Conservation (phyloP, 2,113 vertebrate species). For the Pachypanchax playfairii region DNA sequence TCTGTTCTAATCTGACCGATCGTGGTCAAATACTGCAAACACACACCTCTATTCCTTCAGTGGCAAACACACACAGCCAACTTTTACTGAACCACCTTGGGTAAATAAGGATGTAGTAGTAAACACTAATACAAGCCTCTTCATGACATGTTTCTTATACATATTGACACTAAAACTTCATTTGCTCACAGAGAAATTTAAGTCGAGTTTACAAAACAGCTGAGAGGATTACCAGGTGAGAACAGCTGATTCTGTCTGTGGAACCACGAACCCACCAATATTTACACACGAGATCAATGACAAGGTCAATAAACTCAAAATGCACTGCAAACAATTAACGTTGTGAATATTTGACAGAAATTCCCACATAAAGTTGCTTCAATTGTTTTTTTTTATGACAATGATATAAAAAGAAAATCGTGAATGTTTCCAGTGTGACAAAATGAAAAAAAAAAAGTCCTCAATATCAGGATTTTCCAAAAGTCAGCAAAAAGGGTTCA, state of each 20-base stretch:
- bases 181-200: not conserved
- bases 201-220: not conserved
- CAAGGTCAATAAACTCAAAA: not conserved
- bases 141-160: not conserved
- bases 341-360: too few relatives aligned
- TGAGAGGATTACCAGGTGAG: not conserved
- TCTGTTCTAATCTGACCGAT: not conserved
- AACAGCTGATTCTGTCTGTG: not conserved
- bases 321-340: too few relatives aligned
- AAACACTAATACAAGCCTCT: not conserved
- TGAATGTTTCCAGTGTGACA: too few relatives aligned
- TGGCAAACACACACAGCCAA: not conserved
- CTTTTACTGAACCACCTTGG: slow-evolving; percentile 49
- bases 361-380: too few relatives aligned
- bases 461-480: too few relatives aligned
- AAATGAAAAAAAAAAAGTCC: too few relatives aligned
- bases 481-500: not conserved
- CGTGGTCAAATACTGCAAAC: slow-evolving; percentile 6
- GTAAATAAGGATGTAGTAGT: slow-evolving; percentile 62
- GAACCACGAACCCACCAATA: not conserved
- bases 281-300: not conserved
- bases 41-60: not conserved
- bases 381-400: too few relatives aligned
- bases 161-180: not conserved
- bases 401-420: too few relatives aligned